These are phyloP conservation scores for Papilio xuthus DNA, from an alignment of 1,140 invertebrate species.

Conservation along the genomic window DNA sequence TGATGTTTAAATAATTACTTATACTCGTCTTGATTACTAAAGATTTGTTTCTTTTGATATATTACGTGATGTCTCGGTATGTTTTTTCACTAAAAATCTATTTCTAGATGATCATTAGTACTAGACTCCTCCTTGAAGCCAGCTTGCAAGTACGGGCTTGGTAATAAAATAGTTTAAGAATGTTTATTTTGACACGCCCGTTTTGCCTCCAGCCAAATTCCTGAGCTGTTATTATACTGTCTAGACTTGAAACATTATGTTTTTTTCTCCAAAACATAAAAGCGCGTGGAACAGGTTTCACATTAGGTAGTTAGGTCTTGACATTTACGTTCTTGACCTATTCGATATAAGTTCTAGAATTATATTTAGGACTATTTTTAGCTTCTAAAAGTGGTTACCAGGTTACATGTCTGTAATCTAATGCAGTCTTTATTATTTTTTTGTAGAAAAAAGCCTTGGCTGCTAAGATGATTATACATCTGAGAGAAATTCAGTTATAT, in stretches of 20 bases:
- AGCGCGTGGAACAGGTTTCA: background rate
- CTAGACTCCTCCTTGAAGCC: background rate
- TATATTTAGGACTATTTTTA: background rate
- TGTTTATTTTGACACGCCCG: background rate
- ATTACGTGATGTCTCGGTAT: background rate
- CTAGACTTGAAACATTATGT: background rate
- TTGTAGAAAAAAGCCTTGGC: too few relatives aligned
- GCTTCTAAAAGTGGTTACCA: background rate
- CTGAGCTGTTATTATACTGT: background rate
- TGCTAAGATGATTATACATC: too few relatives aligned
- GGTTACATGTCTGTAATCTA: background rate
- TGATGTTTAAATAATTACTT: background rate
- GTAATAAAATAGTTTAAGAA: background rate
- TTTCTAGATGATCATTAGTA: background rate
- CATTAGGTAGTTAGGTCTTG: constrained; percentile 9
- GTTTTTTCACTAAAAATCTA: background rate
- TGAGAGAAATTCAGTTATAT: too few relatives aligned
- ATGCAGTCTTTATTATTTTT: too few relatives aligned
- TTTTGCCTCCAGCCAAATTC: constrained; percentile 6
- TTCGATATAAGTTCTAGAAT: background rate
- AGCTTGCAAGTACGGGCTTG: background rate
- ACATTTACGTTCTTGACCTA: background rate
- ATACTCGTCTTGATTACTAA: too few relatives aligned
- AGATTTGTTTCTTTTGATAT: too few relatives aligned
- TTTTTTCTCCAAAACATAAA: background rate